Evolutionary conservation across 2,797 vertebrate species (phyloP), one percentile per base, ranked within the genome.

Genomic region (Catamblyrhynchus diadema): DNA sequence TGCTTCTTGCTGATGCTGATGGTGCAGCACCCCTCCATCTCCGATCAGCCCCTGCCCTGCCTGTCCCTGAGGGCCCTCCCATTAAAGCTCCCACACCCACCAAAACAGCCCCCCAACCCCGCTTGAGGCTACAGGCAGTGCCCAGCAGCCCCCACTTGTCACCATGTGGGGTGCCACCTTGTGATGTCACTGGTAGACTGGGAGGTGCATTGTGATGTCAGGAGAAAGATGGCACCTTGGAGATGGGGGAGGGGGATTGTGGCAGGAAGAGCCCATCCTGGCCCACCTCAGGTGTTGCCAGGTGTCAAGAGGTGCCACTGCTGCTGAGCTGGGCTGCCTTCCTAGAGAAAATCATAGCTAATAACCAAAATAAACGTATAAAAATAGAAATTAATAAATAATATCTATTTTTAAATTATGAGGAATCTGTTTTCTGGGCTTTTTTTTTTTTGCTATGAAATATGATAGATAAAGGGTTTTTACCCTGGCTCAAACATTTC

Each of bases 31-130:
- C 8, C 28, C 24, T 82, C 79, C 86, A 89, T 82, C 28, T 72
- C 51, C 0, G 0, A 30, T 51, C 60, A 65, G 37, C 14, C 15
- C 32, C 19, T 62, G 59, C n/a, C 44, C 20, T 65, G n/a, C 17
- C 20, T 39, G n/a, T 59, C 37, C 8, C 24, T 39, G 33, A 33
- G 16, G 8, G 16, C 14, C 28, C 23, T 45, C 20, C n/a, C 44
- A 65, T 64, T 50, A 57, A 56, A 65, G n/a, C n/a, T n/a, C 23
- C 44, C 59, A 64, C 50, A 37, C 15, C 10, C 8, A 35, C 28
- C 16, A 79, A n/a, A 57, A 72, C 37, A 57, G 27, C 16, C 16
- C 18, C 41, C n/a, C 4, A 0, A 44, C 42, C 22, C 50, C 14
- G 2, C 12, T 12, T 4, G 7, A 13, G 18, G 22, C 25, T 50